Evolutionary conservation across 2,113 vertebrate species (phyloP), one percentile per base, ranked within the genome.

Genomic region (Malurus cyaneus): DNA sequence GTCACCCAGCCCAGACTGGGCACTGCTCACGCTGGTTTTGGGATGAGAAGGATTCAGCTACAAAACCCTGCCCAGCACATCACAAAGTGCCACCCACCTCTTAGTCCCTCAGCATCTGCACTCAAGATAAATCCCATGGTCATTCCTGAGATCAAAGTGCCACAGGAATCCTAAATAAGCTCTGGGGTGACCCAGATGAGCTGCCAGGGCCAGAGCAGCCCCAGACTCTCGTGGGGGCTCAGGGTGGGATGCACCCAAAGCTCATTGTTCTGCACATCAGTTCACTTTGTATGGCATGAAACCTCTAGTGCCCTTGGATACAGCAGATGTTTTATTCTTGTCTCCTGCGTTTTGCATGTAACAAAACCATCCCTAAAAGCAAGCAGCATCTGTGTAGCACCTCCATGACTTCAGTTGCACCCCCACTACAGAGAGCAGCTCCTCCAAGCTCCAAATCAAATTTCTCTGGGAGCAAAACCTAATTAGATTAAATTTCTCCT

Each of bases 21-120:
- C 73, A 34, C 59, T 34, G 64, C 64, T 64, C 31, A 42, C 0
- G 0, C n/a, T 57, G 72, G 4, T 8, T 23, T 21, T 0, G 0
- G 41, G 32, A 54, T 15, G 46, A 83, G 67, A 44, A 64, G 41
- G 32, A 15, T 41, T 39, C 74, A 46, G 53, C n/a, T 36, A 2
- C 8, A 76, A 83, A 79, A 61, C 47, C 36, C 50, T 34, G 50
- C 36, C 13, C 28, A 50, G 89, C 26, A 44, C 0, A 5, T n/a
- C 72, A 34, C 53, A 25, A 60, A 67, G 28, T 47, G 53, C 29
- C 64, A 67, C 32, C 5, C 6, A 2, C 14, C 28, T 39, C 18
- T 20, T 11, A 0, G 0, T 7, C 36, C 49, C 61, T 60, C 52
- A 42, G 25, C 39, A 41, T 31, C 70, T 60, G 36, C 77, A 80